Percentiles rank a stretch among this genome's conserved stretches.
Evolutionary conservation across 2,888 invertebrate species (phyloP).

Genomic region (Pinctada fucata): DNA sequence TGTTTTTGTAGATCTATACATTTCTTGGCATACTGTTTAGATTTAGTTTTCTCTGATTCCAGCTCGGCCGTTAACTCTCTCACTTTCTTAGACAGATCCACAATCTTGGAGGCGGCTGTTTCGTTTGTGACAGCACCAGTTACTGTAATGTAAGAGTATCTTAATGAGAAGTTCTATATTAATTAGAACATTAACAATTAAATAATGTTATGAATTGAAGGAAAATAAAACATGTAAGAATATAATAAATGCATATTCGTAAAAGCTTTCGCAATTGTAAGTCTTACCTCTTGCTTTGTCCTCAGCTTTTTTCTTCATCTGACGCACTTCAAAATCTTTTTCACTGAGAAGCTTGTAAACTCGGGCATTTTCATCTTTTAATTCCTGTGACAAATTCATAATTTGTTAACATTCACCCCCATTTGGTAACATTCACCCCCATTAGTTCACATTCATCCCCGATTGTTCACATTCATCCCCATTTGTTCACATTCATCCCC

Average conservation of each 20-base stretch:
- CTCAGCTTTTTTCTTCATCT: conserved; percentile 72
- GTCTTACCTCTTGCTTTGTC: conserved; percentile 62
- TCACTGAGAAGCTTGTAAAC: conserved; percentile 75
- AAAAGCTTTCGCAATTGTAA: background rate
- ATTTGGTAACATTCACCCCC: too few species aligned
- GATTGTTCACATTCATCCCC: background rate
- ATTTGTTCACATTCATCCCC: too few species aligned
- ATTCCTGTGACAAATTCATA: conserved; percentile 56
- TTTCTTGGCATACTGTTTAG: conserved; percentile 69
- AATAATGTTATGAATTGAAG: too few species aligned
- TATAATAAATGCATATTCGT: too few species aligned
- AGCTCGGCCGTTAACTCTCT: conserved; percentile 75
- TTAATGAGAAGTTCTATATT: too few species aligned
- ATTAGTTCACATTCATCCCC: too few species aligned
- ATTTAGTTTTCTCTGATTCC: conserved; percentile 73
- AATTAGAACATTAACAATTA: too few species aligned
- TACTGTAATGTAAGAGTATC: conserved; percentile 26
- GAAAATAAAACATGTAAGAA: too few species aligned
- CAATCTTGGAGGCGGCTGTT: conserved; percentile 75
- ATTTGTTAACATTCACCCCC: background rate
- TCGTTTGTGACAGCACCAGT: conserved; percentile 68
- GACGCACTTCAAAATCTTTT: conserved; percentile 75
- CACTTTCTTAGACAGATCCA: conserved; percentile 76
- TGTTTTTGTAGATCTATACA: conserved; percentile 72
- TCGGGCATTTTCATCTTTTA: conserved; percentile 77